Evolutionary conservation across 2,888 invertebrate genomes (phyloP).

Genomic region (Melieria picta): DNA sequence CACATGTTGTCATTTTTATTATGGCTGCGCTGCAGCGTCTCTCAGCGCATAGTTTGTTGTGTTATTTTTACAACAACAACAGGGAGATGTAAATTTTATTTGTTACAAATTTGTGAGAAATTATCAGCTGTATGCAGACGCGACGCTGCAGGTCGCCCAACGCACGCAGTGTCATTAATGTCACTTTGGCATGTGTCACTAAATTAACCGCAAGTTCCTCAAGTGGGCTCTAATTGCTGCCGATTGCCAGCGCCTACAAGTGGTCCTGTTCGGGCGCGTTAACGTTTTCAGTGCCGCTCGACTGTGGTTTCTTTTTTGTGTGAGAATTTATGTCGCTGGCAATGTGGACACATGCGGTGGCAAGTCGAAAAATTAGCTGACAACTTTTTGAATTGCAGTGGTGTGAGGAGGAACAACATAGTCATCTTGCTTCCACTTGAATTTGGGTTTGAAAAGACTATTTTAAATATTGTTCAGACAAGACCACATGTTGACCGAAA

Average conservation of each 20-base stretch:
- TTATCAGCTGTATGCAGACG: slow-evolving; percentile 29
- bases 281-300: slow-evolving; percentile 19
- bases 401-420: too few species aligned
- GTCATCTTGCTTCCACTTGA: too few species aligned
- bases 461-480: too few species aligned
- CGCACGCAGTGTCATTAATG: slow-evolving; percentile 43
- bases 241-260: slow-evolving; percentile 35
- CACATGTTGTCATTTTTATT: slow-evolving; percentile 59
- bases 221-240: slow-evolving; percentile 28
- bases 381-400: too few species aligned
- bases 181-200: slow-evolving; percentile 49
- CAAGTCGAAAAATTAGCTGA: background rate
- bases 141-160: slow-evolving; percentile 29
- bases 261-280: slow-evolving; percentile 6
- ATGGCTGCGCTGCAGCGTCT: slow-evolving; percentile 14
- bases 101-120: slow-evolving; percentile 46
- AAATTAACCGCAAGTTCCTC: slow-evolving; percentile 38
- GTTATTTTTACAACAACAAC: too few species aligned
- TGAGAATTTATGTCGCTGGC: slow-evolving; percentile 50
- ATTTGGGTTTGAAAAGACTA: too few species aligned
- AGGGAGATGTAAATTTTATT: slow-evolving; percentile 17
- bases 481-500: too few species aligned
- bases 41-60: background rate
- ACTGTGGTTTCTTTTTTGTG: slow-evolving; percentile 20
- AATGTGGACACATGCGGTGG: slow-evolving; percentile 49